These are phyloP conservation scores for Rafetus swinhoei DNA, from an alignment of 2,113 vertebrate genomes.

Conservation along the genomic window DNA sequence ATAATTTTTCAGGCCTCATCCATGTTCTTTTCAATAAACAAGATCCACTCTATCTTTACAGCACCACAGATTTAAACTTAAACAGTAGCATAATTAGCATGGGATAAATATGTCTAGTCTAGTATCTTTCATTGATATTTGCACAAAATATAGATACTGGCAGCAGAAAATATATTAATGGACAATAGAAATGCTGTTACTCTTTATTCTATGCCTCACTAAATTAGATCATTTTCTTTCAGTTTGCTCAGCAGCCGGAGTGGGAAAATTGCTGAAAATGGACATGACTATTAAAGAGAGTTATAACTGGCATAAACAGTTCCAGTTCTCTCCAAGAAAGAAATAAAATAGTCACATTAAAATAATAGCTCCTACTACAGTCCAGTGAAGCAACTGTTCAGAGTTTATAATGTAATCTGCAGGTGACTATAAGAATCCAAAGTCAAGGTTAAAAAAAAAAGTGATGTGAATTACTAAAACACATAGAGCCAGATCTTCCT, in stretches of 20 bases:
- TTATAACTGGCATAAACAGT: slow-evolving; percentile 20
- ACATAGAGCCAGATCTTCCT: neutral
- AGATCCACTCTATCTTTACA: neutral
- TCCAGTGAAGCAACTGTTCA: neutral
- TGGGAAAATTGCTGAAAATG: slow-evolving; percentile 34
- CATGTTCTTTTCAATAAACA: neutral
- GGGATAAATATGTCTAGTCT: neutral
- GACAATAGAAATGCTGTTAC: neutral
- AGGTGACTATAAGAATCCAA: slow-evolving; percentile 16
- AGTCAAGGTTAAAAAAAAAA: neutral
- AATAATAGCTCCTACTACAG: slow-evolving; percentile 18
- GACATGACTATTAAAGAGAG: slow-evolving; percentile 49
- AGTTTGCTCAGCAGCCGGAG: neutral
- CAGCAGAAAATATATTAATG: neutral
- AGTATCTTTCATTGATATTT: neutral
- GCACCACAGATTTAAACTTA: neutral
- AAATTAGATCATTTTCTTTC: slow-evolving; percentile 20
- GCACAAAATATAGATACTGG: neutral
- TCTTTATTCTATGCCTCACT: neutral
- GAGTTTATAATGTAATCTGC: slow-evolving; percentile 32
- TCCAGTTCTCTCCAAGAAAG: slow-evolving; percentile 3
- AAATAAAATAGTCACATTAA: neutral
- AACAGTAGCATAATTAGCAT: neutral
- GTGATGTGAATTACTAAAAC: slow-evolving; percentile 48
- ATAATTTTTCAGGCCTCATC: neutral